A percentile compares a stretch with the other conserved stretches of the same genome.
These are phyloP conservation scores for Silurus aristotelis DNA, from an alignment of 2,797 vertebrate genomes.

Conservation along the genomic window DNA sequence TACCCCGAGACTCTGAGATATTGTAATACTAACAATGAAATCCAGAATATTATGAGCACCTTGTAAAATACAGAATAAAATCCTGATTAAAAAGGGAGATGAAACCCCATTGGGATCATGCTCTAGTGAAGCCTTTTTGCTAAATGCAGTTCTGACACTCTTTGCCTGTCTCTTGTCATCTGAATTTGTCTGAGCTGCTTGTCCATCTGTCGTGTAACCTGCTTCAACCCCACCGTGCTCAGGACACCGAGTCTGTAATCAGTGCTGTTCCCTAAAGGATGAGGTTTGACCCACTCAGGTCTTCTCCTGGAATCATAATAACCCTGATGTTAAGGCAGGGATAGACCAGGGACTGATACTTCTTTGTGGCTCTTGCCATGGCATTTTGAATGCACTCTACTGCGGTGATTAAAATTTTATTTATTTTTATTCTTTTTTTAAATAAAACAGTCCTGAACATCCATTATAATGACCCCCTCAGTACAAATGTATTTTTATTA, in stretches of 20 bases:
- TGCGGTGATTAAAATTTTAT: not conserved
- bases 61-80: slow-evolving; percentile 8
- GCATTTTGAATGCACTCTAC: not conserved
- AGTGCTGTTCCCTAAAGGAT: slow-evolving; percentile 18
- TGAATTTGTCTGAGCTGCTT: slow-evolving; percentile 28
- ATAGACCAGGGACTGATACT: not conserved
- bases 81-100: not conserved
- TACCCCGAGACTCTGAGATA: not conserved
- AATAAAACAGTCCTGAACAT: not conserved
- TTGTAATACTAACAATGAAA: not conserved
- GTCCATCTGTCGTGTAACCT: slow-evolving; percentile 22
- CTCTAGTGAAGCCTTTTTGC: not conserved
- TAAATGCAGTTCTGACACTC: slow-evolving; percentile 23
- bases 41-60: not conserved
- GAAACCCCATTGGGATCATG: slow-evolving; percentile 2
- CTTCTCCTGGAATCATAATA: slow-evolving; percentile 16
- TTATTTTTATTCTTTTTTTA: not conserved
- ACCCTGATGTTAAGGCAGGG: slow-evolving; percentile 9
- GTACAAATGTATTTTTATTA: not conserved
- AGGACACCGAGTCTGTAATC: slow-evolving; percentile 8
- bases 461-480: not conserved
- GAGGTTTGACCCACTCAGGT: not conserved
- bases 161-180: slow-evolving; percentile 2
- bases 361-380: not conserved
- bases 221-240: slow-evolving; percentile 25